Conservation (phyloP, 2,888 invertebrate species). For the Plagodis pulveraria region DNA sequence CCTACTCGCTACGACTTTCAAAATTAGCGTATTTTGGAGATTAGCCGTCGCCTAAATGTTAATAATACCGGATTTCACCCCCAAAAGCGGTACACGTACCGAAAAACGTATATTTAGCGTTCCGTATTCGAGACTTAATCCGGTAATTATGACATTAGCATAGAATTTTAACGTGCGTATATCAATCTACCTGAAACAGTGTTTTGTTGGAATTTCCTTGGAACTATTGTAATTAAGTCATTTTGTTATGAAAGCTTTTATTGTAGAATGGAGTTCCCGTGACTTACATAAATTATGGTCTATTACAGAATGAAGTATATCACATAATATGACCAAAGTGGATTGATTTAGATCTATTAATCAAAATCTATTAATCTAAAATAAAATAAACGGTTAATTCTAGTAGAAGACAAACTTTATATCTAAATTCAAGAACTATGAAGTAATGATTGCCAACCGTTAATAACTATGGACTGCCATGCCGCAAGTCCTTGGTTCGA, state of each 20-base stretch:
- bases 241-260: neutral
- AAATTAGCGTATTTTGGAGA: slow-evolving; percentile 63
- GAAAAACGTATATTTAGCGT: slow-evolving; percentile 49
- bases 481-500: no score
- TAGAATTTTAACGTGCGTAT: slow-evolving; percentile 47
- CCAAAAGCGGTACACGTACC: slow-evolving; percentile 31
- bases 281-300: no score
- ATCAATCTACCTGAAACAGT: neutral
- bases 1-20: slow-evolving; percentile 64
- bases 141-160: slow-evolving; percentile 63
- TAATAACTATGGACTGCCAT: no score
- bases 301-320: no score
- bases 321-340: no score
- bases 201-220: slow-evolving; percentile 9
- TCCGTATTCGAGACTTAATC: slow-evolving; percentile 52
- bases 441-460: no score
- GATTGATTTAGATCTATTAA: no score
- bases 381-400: no score
- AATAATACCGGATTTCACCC: slow-evolving; percentile 56
- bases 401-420: no score
- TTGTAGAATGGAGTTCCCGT: no score
- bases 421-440: no score
- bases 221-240: neutral
- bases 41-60: slow-evolving; percentile 60
- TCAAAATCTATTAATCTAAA: no score